phyloP scores from a whole-genome alignment of 2,113 vertebrate genomes.

The Trichomycterus rosablanca region DNA sequence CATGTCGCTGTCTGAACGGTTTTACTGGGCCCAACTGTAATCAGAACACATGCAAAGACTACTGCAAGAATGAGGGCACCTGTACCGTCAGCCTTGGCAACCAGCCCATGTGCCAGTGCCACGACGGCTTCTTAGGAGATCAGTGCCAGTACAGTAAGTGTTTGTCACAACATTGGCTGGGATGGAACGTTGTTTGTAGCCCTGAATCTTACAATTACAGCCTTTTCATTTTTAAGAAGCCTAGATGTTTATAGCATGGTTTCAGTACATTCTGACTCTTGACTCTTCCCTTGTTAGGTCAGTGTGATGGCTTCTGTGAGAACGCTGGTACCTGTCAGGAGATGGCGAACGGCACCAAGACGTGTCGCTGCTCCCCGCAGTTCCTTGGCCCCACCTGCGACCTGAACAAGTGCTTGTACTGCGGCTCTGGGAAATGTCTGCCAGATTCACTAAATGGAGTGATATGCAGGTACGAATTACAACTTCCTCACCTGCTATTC shows the following conservation, averaged over 20 bases:
- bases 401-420: conserved; percentile 82
- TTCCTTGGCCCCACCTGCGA: conserved; percentile 78
- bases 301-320: conserved; percentile 83
- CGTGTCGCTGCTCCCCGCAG: conserved; percentile 75
- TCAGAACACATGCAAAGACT: conserved; percentile 77
- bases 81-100: conserved; percentile 89
- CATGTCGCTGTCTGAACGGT: conserved; percentile 88
- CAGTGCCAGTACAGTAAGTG: conserved; percentile 93
- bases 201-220: no score
- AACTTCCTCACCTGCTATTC: background rate
- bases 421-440: conserved; percentile 79
- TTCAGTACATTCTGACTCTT: background rate
- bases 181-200: no score
- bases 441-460: conserved; percentile 67
- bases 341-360: conserved; percentile 67
- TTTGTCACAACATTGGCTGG: no score
- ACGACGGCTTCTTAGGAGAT: conserved; percentile 75
- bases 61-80: conserved; percentile 83
- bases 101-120: conserved; percentile 88
- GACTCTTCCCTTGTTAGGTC: conserved; percentile 58
- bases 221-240: no score
- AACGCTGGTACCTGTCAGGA: conserved; percentile 81
- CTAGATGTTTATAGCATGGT: no score
- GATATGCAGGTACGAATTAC: conserved; percentile 75
- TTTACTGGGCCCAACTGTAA: conserved; percentile 88